phyloP scores from a whole-genome alignment of 2,113 vertebrate species.

The Chlorodrepanis virens region DNA sequence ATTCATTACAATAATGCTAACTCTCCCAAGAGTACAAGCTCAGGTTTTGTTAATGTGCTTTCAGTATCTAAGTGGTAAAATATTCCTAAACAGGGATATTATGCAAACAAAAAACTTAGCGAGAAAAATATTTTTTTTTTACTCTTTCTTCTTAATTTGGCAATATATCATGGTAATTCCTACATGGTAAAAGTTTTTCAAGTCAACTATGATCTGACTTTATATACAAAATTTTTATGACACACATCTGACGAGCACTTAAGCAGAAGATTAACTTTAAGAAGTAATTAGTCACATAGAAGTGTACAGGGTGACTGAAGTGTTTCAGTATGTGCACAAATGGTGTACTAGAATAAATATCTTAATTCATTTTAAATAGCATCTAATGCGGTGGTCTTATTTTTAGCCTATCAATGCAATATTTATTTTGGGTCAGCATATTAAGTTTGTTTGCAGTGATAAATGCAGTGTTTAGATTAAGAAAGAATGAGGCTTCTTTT shows the following conservation, averaged over 20 bases:
- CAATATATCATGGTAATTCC: not conserved
- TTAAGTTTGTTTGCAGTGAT: not conserved
- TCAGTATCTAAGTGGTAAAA: not conserved
- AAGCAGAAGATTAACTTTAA: constrained; percentile 21
- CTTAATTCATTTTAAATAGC: not conserved
- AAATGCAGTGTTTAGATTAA: not conserved
- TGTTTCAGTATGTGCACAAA: constrained; percentile 3
- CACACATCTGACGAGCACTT: not conserved
- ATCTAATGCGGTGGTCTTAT: not conserved
- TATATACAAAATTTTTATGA: not conserved
- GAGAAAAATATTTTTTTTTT: not conserved
- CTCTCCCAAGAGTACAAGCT: not conserved
- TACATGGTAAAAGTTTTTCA: not conserved
- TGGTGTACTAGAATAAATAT: not conserved
- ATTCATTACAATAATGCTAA: constrained; percentile 17
- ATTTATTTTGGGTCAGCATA: not conserved
- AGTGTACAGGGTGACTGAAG: not conserved
- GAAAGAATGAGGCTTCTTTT: not conserved
- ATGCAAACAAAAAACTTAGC: not conserved
- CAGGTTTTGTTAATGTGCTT: not conserved
- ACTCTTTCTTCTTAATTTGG: not conserved
- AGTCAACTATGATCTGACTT: not conserved
- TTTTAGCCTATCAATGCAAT: not conserved
- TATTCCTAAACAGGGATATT: not conserved
- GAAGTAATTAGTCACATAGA: constrained; percentile 36